phyloP scores from a whole-genome alignment of 2,797 vertebrate species.

The Phalloptychus januarius region DNA sequence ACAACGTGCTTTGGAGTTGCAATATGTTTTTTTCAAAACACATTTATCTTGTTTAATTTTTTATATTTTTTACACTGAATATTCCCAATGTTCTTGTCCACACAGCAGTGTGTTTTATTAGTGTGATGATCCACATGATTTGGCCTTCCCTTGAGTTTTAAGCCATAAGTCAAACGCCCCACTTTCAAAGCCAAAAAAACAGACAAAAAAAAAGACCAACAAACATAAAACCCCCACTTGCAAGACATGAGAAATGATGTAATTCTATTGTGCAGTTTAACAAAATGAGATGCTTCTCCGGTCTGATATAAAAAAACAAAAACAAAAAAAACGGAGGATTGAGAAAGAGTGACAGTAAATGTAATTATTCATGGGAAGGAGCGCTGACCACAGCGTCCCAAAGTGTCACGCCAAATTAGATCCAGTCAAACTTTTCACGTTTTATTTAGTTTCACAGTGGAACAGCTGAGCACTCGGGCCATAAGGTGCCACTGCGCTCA shows the following conservation, averaged over 20 bases:
- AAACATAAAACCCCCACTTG: conserved; percentile 7
- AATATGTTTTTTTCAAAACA: background rate
- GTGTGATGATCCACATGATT: conserved; percentile 17
- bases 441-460: background rate
- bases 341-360: background rate
- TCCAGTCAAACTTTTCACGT: background rate
- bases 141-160: conserved; percentile 1
- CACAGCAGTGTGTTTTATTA: conserved; percentile 9
- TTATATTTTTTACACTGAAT: background rate
- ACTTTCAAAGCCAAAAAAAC: background rate
- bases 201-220: conserved; percentile 22
- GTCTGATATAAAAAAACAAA: conserved; percentile 5
- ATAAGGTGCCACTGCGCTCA: background rate
- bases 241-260: conserved; percentile 6
- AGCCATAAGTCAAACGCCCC: background rate
- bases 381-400: background rate
- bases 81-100: conserved; percentile 4
- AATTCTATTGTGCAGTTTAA: conserved; percentile 30
- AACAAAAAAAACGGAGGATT: background rate
- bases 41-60: background rate
- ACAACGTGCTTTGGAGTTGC: background rate
- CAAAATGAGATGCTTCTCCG: background rate
- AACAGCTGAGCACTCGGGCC: background rate
- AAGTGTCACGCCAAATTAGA: background rate
- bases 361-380: conserved; percentile 5